A percentile compares a stretch with the other conserved stretches of the same genome.
Evolutionary conservation across 2,888 invertebrate genomes (phyloP).

Genomic region (Sipha maydis): DNA sequence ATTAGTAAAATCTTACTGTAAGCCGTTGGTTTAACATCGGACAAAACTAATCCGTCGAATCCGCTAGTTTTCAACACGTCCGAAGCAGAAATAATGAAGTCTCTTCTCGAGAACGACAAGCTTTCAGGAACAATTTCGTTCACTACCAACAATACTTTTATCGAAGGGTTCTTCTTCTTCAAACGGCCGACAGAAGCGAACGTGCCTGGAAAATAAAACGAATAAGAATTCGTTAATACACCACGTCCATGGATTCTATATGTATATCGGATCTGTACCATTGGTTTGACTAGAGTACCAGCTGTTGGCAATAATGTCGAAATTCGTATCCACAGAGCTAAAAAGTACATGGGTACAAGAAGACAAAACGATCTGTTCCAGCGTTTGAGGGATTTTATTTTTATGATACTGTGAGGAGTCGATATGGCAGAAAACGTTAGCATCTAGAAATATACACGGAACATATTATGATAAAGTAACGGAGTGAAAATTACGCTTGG

Average conservation of each 20-base stretch:
- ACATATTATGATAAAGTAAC: not conserved
- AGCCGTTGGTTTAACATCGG: conserved; percentile 78
- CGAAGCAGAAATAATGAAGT: conserved; percentile 75
- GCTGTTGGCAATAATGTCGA: conserved; percentile 43
- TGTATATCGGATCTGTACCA: not conserved
- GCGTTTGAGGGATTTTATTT: conserved; percentile 42
- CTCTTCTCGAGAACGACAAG: conserved; percentile 68
- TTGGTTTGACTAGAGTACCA: conserved; percentile 42
- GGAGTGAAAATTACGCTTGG: not conserved
- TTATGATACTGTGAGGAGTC: conserved; percentile 43
- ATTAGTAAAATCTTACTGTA: not conserved
- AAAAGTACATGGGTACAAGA: conserved; percentile 48
- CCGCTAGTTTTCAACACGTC: conserved; percentile 75
- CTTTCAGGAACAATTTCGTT: conserved; percentile 72
- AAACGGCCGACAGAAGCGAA: conserved; percentile 73
- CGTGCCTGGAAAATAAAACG: conserved; percentile 21
- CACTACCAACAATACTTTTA: conserved; percentile 78
- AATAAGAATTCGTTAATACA: not conserved
- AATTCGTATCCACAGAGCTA: conserved; percentile 35
- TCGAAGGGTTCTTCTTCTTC: conserved; percentile 74
- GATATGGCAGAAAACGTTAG: conserved; percentile 39
- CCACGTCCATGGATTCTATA: no score
- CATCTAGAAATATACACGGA: not conserved
- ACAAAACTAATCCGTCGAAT: conserved; percentile 85
- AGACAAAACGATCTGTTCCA: conserved; percentile 28